These are phyloP conservation scores for Pycnomerus fuliginosus DNA, from an alignment of 2,888 invertebrate species.

Conservation along the genomic window DNA sequence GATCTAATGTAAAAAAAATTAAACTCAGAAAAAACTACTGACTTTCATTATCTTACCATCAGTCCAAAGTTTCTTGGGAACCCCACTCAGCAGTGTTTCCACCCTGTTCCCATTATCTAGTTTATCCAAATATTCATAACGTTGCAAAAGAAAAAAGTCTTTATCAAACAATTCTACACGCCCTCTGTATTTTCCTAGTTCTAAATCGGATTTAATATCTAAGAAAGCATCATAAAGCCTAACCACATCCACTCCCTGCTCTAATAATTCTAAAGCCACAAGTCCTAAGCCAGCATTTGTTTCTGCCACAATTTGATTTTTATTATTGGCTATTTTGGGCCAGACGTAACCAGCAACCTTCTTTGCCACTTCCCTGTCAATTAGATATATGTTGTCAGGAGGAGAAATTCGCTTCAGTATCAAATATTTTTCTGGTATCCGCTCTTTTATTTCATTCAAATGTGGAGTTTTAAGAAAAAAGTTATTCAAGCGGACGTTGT, in stretches of 20 bases:
- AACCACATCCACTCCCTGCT: slow-evolving; percentile 54
- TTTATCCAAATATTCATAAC: slow-evolving; percentile 60
- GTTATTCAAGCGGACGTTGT: too few species aligned
- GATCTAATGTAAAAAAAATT: slow-evolving; percentile 46
- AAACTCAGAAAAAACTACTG: slow-evolving; percentile 4
- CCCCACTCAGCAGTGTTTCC: slow-evolving; percentile 55
- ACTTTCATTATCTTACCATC: slow-evolving; percentile 49
- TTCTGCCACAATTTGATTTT: slow-evolving; percentile 58
- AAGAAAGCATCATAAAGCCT: slow-evolving; percentile 61
- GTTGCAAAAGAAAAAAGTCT: slow-evolving; percentile 62
- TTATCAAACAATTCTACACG: slow-evolving; percentile 53
- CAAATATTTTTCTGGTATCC: slow-evolving; percentile 30
- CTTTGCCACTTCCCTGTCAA: slow-evolving; percentile 35
- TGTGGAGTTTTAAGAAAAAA: too few species aligned
- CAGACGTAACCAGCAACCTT: slow-evolving; percentile 31
- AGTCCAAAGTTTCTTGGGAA: slow-evolving; percentile 53
- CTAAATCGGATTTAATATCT: slow-evolving; percentile 55
- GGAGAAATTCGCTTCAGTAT: slow-evolving; percentile 15
- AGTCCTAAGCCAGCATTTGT: slow-evolving; percentile 70
- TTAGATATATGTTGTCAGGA: slow-evolving; percentile 37
- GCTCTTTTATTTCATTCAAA: neutral
- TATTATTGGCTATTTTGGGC: slow-evolving; percentile 28
- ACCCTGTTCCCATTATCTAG: slow-evolving; percentile 59
- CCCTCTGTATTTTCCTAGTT: slow-evolving; percentile 42
- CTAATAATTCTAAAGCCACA: slow-evolving; percentile 61